A percentile compares a stretch with the other conserved stretches of the same genome.
Conservation (phyloP, 2,113 vertebrate genomes). For the Motacilla tschutschensis region DNA sequence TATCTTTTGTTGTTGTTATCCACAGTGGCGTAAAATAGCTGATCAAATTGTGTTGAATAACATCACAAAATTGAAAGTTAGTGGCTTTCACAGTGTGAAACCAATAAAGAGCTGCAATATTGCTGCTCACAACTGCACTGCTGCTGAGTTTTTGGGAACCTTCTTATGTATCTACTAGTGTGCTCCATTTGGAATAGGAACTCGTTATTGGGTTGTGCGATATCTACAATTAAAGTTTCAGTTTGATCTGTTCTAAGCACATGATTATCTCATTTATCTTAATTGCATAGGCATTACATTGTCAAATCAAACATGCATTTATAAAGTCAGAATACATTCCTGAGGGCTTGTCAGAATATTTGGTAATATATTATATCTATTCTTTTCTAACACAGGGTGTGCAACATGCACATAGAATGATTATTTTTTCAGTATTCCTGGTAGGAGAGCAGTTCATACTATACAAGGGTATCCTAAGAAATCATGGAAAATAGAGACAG, state of each 20-base stretch:
- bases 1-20: conserved; percentile 4
- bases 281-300: conserved; percentile 29
- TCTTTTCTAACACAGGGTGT: not conserved
- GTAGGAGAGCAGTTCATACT: not conserved
- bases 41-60: conserved; percentile 51
- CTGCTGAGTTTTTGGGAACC: conserved; percentile 23
- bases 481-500: not conserved
- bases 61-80: conserved; percentile 49
- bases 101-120: conserved; percentile 36
- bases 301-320: conserved; percentile 34
- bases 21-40: not conserved
- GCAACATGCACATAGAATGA: not conserved
- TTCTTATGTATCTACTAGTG: conserved; percentile 20
- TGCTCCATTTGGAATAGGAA: not conserved
- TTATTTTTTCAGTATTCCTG: not conserved
- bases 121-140: conserved; percentile 23
- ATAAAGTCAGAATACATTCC: conserved; percentile 1
- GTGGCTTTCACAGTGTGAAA: conserved; percentile 46
- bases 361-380: not conserved
- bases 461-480: not conserved
- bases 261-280: conserved; percentile 49
- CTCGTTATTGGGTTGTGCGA: conserved; percentile 7
- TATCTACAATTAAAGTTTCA: conserved; percentile 44
- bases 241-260: not conserved
- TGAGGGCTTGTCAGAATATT: conserved; percentile 17